Evolutionary conservation across 1,140 invertebrate species (phyloP).

Genomic region (Philaenus spumarius): DNA sequence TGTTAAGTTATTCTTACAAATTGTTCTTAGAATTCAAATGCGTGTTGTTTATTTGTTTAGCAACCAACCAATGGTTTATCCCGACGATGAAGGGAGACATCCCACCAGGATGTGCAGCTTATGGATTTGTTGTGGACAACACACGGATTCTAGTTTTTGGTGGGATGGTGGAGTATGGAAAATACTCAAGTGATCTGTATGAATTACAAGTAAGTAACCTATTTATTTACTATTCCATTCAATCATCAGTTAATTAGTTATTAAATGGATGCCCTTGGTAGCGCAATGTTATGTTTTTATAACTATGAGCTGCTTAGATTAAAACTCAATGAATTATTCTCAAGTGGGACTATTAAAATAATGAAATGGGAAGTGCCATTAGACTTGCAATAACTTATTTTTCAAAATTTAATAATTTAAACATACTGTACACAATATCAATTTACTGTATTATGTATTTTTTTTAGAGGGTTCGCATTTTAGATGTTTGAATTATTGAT

Average conservation of each 20-base stretch:
- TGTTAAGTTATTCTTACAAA: too few species aligned
- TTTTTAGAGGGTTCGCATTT: background rate
- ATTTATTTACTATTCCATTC: too few species aligned
- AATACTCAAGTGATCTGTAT: constrained; percentile 96
- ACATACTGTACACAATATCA: background rate
- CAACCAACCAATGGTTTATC: constrained; percentile 97
- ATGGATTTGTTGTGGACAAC: constrained; percentile 93
- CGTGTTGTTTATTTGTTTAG: constrained; percentile 67
- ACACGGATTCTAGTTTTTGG: constrained; percentile 93
- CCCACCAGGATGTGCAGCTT: constrained; percentile 96
- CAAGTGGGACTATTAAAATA: too few species aligned
- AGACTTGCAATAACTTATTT: too few species aligned
- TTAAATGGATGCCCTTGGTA: too few species aligned
- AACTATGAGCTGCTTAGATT: too few species aligned
- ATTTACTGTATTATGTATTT: too few species aligned
- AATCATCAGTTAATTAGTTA: too few species aligned
- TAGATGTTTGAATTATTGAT: background rate
- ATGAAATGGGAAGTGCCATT: too few species aligned
- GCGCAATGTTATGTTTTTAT: too few species aligned
- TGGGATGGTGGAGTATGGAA: constrained; percentile 98
- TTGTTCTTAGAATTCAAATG: constrained; percentile 1
- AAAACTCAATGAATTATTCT: too few species aligned
- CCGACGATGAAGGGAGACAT: constrained; percentile 63
- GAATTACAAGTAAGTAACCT: constrained; percentile 87
- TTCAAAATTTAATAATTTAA: too few species aligned